Conservation (phyloP, 1,140 invertebrate species). For the Pseudomyrmex concolor region DNA sequence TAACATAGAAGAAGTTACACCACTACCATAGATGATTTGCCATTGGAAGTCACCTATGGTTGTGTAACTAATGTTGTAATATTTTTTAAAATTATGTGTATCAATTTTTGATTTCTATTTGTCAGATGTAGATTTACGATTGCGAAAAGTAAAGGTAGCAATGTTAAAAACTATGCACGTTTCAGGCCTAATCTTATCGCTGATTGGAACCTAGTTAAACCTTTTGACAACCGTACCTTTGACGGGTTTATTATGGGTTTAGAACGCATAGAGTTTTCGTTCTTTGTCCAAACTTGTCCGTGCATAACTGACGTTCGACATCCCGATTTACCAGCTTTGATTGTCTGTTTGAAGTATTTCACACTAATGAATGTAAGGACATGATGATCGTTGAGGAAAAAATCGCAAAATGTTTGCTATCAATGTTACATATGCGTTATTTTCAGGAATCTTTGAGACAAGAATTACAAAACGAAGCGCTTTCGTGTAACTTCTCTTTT, state of each 20-base stretch:
- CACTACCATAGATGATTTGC: no score
- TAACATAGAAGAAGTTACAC: no score
- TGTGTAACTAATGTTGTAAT: no score
- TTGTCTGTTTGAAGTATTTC: conserved; percentile 80
- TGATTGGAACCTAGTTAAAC: conserved; percentile 84
- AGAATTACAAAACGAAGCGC: conserved; percentile 89
- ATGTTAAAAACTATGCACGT: conserved; percentile 13
- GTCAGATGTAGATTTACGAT: no score
- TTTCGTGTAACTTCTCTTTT: conserved; percentile 92
- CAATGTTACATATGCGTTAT: not conserved
- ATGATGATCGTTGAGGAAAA: no score
- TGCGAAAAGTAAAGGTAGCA: not conserved
- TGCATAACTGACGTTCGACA: conserved; percentile 88
- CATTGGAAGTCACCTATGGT: no score
- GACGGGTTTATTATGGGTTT: conserved; percentile 90
- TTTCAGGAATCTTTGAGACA: conserved; percentile 93
- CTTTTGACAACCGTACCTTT: conserved; percentile 72
- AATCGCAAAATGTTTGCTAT: not conserved
- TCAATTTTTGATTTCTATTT: no score
- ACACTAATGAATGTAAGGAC: conserved; percentile 91
- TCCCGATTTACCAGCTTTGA: conserved; percentile 91
- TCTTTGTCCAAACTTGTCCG: conserved; percentile 88
- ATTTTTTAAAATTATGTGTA: no score
- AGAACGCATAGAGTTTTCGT: conserved; percentile 93
- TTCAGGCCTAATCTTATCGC: conserved; percentile 84